phyloP scores from a whole-genome alignment of 2,888 invertebrate species.

The Pristionchus mayeri region DNA sequence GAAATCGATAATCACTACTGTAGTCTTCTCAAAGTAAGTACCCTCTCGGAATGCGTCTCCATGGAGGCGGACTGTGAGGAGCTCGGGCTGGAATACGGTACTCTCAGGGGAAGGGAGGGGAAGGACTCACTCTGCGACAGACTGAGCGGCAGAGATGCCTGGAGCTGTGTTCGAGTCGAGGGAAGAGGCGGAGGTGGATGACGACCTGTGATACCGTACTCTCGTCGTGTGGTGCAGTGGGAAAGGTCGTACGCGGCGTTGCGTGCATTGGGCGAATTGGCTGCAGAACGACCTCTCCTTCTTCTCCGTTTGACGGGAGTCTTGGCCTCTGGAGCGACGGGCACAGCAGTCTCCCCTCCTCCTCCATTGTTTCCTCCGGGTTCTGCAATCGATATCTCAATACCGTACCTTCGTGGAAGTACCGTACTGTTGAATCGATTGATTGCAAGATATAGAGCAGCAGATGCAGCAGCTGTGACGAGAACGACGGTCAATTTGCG shows the following conservation, averaged over 20 bases:
- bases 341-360: conserved; percentile 9
- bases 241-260: background rate
- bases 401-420: background rate
- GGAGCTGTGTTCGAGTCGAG: conserved; percentile 38
- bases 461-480: conserved; percentile 18
- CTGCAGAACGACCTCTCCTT: conserved; percentile 35
- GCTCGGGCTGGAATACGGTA: conserved; percentile 40
- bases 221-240: background rate
- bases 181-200: conserved; percentile 7
- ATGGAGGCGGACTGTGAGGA: conserved; percentile 19
- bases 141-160: conserved; percentile 7
- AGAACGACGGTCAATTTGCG: conserved; percentile 39
- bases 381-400: conserved; percentile 4
- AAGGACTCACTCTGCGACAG: conserved; percentile 22
- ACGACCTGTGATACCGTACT: background rate
- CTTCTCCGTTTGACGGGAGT: conserved; percentile 15
- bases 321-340: background rate
- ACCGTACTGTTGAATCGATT: conserved; percentile 33
- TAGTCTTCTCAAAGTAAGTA: background rate
- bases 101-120: background rate
- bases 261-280: conserved; percentile 32
- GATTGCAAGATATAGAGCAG: conserved; percentile 34
- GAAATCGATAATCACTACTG: conserved; percentile 6
- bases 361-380: conserved; percentile 11
- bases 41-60: conserved; percentile 31